Evolutionary conservation across 2,113 vertebrate species (phyloP).

Genomic region (Vulpes ferrilata): DNA sequence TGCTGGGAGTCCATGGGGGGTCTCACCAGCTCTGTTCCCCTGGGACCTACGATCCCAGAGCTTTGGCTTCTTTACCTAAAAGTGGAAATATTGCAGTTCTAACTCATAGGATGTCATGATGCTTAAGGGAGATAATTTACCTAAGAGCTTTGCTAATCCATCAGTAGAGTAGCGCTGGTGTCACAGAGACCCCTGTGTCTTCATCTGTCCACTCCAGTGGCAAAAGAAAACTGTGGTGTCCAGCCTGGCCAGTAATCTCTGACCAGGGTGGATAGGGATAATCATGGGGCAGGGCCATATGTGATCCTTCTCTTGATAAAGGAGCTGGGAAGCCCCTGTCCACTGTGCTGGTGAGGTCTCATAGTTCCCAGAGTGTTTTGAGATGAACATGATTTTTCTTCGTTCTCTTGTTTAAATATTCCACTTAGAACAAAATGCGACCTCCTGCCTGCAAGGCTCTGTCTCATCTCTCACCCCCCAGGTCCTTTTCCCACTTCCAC

Average conservation of each 20-base stretch:
- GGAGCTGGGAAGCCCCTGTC: neutral
- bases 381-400: neutral
- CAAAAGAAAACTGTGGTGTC: neutral
- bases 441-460: neutral
- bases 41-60: fast-evolving
- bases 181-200: neutral
- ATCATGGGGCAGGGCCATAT: fast-evolving
- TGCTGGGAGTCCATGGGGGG: neutral
- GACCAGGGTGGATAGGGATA: neutral
- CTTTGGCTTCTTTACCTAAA: neutral
- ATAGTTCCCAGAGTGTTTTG: neutral
- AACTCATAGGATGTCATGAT: neutral
- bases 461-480: too few relatives aligned
- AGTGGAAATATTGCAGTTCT: neutral
- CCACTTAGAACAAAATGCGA: neutral
- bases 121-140: neutral
- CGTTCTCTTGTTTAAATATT: neutral
- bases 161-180: neutral
- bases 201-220: neutral
- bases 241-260: too few relatives aligned
- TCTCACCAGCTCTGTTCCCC: fast-evolving
- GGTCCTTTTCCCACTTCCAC: neutral
- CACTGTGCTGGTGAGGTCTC: neutral
- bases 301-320: neutral
- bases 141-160: neutral